These are phyloP conservation scores for Ophthalmolycus amberensis DNA, from an alignment of 2,113 vertebrate genomes.

Conservation along the genomic window DNA sequence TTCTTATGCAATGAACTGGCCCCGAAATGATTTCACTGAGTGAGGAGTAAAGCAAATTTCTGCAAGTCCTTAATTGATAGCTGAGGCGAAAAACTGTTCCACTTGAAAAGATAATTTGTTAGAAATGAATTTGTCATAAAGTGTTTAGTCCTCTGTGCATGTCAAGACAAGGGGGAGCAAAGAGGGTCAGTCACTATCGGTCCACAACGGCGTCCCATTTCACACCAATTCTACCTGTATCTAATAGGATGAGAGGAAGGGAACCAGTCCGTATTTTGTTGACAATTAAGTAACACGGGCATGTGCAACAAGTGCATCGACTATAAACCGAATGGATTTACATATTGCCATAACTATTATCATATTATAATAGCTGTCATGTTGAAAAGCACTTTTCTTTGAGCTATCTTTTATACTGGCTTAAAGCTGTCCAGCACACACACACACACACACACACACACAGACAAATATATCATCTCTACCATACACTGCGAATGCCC, in stretches of 20 bases:
- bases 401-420: slow-evolving; percentile 25
- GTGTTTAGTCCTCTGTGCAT: slow-evolving; percentile 58
- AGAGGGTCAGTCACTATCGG: slow-evolving; percentile 52
- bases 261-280: slow-evolving; percentile 35
- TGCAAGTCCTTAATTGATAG: slow-evolving; percentile 82
- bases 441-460: slow-evolving; percentile 21
- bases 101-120: slow-evolving; percentile 74
- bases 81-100: slow-evolving; percentile 72
- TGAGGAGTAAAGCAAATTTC: slow-evolving; percentile 43
- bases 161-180: slow-evolving; percentile 72
- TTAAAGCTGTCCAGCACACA: slow-evolving; percentile 30
- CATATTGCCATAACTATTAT: slow-evolving; percentile 18
- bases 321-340: slow-evolving; percentile 23
- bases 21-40: slow-evolving; percentile 1
- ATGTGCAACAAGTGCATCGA: not conserved
- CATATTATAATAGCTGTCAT: slow-evolving; percentile 30
- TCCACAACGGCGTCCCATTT: slow-evolving; percentile 47
- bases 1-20: not conserved
- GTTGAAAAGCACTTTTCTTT: slow-evolving; percentile 42
- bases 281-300: slow-evolving; percentile 16
- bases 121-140: slow-evolving; percentile 78
- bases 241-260: slow-evolving; percentile 40
- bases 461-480: slow-evolving; percentile 80
- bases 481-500: slow-evolving; percentile 79
- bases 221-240: slow-evolving; percentile 43